Evolutionary conservation across 2,113 vertebrate species (phyloP).

Genomic region (Python bivittatus): DNA sequence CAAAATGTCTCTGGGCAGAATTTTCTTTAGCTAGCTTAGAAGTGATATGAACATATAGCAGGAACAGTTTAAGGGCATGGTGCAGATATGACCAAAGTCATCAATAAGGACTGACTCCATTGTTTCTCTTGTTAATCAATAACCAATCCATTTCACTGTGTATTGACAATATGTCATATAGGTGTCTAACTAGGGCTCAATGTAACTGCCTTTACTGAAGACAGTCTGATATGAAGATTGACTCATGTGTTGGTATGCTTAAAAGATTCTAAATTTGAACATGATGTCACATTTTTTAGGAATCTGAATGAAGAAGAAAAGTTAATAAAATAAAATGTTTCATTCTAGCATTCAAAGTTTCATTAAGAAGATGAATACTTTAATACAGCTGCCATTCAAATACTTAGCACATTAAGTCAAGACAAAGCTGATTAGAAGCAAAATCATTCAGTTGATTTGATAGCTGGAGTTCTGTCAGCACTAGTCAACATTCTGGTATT

Average conservation of each 20-base stretch:
- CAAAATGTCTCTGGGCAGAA: background rate
- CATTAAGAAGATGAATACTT: constrained; percentile 70
- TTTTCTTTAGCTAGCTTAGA: constrained; percentile 8
- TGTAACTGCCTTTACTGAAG: constrained; percentile 21
- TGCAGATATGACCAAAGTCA: constrained; percentile 58
- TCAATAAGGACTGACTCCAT: constrained; percentile 45
- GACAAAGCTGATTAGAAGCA: constrained; percentile 71
- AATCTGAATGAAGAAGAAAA: constrained; percentile 51
- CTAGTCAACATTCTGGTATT: constrained; percentile 63
- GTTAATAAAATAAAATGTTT: constrained; percentile 55
- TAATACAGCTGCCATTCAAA: constrained; percentile 42
- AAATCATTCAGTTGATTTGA: constrained; percentile 64
- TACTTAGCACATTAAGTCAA: constrained; percentile 56
- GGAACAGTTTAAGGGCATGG: background rate
- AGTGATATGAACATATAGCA: background rate
- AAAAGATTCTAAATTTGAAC: constrained; percentile 36
- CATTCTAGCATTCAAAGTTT: constrained; percentile 60
- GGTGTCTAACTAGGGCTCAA: background rate
- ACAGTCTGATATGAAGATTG: background rate
- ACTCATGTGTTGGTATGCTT: constrained; percentile 42
- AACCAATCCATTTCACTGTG: background rate
- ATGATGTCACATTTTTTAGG: constrained; percentile 26
- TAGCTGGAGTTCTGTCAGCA: constrained; percentile 68
- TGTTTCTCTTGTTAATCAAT: constrained; percentile 63
- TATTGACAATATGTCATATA: background rate